A percentile compares a stretch with the other conserved stretches of the same genome.
phyloP scores from a whole-genome alignment of 2,113 vertebrate species.

The Apaloderma vittatum region DNA sequence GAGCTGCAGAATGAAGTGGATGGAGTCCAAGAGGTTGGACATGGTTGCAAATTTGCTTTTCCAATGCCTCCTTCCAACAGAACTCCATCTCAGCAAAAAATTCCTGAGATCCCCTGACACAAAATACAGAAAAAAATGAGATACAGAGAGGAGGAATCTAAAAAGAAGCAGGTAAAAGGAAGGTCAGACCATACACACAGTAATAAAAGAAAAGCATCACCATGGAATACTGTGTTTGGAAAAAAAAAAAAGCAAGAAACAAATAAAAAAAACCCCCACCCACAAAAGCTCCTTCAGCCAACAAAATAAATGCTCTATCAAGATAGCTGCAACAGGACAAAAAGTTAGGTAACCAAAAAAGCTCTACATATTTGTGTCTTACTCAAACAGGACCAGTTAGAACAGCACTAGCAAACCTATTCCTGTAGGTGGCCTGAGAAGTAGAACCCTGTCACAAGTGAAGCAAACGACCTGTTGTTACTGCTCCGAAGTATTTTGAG shows the following conservation, averaged over 20 bases:
- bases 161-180: background rate
- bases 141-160: background rate
- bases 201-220: background rate
- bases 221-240: no score
- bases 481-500: background rate
- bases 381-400: background rate
- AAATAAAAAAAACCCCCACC: background rate
- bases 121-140: background rate
- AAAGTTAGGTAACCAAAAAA: background rate
- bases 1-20: background rate
- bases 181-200: background rate
- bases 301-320: background rate
- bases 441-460: rapidly evolving
- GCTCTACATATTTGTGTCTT: background rate
- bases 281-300: background rate
- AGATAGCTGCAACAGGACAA: background rate
- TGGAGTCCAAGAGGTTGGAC: background rate
- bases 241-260: background rate
- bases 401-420: background rate
- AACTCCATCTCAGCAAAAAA: background rate
- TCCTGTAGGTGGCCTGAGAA: background rate
- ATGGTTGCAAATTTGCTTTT: background rate
- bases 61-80: background rate
- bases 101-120: background rate
- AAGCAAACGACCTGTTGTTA: background rate